Conservation (phyloP, 2,888 invertebrate genomes). For the Herminia tarsipennalis region DNA sequence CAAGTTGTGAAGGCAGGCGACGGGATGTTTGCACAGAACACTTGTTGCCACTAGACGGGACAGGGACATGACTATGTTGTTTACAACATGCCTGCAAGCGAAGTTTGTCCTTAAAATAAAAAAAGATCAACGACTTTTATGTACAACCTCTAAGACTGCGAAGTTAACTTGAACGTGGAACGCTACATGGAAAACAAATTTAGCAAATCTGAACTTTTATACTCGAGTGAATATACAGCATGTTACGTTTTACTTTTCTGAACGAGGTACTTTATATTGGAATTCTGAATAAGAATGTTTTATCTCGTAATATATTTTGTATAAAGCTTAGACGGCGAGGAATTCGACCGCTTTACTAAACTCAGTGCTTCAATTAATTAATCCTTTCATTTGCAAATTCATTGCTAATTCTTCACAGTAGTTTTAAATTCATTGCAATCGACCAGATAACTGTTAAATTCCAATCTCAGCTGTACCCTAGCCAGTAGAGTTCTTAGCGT, state of each 20-base stretch:
- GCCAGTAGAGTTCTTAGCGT: constrained; percentile 66
- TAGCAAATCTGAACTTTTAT: constrained; percentile 17
- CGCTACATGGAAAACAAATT: constrained; percentile 31
- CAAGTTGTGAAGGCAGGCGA: constrained; percentile 30
- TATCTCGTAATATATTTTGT: too few species aligned
- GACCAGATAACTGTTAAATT: constrained; percentile 65
- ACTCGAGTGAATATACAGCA: background rate
- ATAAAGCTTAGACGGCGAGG: background rate
- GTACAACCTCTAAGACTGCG: constrained; percentile 16
- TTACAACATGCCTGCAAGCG: constrained; percentile 56
- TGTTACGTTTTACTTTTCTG: background rate
- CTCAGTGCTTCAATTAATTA: constrained; percentile 29
- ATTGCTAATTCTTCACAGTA: constrained; percentile 40
- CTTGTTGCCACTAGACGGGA: constrained; percentile 52
- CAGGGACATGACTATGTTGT: constrained; percentile 44
- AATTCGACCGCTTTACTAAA: background rate
- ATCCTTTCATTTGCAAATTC: constrained; percentile 19
- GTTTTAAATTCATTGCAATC: constrained; percentile 56
- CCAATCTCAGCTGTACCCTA: constrained; percentile 66
- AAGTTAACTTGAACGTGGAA: constrained; percentile 23
- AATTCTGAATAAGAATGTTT: too few species aligned
- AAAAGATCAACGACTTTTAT: constrained; percentile 46
- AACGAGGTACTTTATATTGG: too few species aligned
- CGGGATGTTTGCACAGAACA: constrained; percentile 49
- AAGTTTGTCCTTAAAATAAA: constrained; percentile 59